Conservation (phyloP, 2,888 invertebrate genomes). For the Phrixothrix hirtus region DNA sequence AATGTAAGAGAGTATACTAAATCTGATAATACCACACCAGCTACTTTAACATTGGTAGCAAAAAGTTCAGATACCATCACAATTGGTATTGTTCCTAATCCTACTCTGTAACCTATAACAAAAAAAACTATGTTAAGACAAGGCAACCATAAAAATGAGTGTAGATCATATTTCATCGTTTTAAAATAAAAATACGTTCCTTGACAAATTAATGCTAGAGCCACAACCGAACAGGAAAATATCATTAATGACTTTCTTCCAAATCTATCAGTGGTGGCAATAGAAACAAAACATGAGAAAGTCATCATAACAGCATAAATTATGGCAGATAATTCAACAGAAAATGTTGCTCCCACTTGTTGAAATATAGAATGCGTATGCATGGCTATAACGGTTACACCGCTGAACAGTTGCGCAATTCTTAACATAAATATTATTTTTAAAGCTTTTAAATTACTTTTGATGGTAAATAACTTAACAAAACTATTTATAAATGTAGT, state of each 20-base stretch:
- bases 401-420: constrained; percentile 25
- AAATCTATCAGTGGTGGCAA: constrained; percentile 24
- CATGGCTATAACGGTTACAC: constrained; percentile 27
- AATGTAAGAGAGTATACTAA: constrained; percentile 28
- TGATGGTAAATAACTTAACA: constrained; percentile 15
- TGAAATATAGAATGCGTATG: constrained; percentile 27
- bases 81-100: constrained; percentile 30
- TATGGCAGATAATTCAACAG: constrained; percentile 14
- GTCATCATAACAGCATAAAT: constrained; percentile 22
- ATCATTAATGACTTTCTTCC: constrained; percentile 28
- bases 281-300: constrained; percentile 16
- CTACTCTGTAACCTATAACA: constrained; percentile 28
- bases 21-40: constrained; percentile 31
- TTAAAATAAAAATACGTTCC: constrained; percentile 28
- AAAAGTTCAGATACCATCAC: constrained; percentile 33
- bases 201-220: constrained; percentile 16
- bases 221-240: constrained; percentile 20
- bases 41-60: constrained; percentile 31
- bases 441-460: constrained; percentile 27
- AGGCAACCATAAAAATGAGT: constrained; percentile 13
- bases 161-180: constrained; percentile 9
- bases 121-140: constrained; percentile 24
- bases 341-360: constrained; percentile 14
- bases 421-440: constrained; percentile 25
- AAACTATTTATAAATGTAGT: constrained; percentile 11